Base-by-base conservation (phyloP, 2,888 invertebrate species). In the Biston betularia region DNA sequence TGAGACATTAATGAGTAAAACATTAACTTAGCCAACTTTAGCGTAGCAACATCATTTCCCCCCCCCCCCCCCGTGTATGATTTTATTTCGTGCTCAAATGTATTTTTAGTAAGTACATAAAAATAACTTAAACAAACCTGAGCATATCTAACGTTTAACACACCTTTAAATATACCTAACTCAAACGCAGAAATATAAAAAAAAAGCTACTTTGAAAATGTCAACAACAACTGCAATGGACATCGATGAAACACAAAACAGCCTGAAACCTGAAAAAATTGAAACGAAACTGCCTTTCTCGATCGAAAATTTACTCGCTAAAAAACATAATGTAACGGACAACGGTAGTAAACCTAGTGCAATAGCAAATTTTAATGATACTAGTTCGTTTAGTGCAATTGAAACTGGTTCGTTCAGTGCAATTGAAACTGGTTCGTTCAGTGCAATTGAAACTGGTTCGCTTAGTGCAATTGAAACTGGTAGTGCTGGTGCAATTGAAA, bases 231-330 rank as follows among this genome's bases (percentile, higher is more conserved):
- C 9, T 15, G 63, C 72, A 54, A 89, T 88, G 82, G 87, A 89
- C 2, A 68, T 82, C 0, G 85, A 87, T n/a, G 83, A 83, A 69
- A 70, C 67, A 69, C 66, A 73, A 68, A 48, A 79, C 75, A 62
- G 68, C 70, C 50, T 55, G 15, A 89, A 86, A 82, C 66, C 68
- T 3, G 88, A 87, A 56, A 91, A 82, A 80, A 69, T 56, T 0
- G 92, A 92, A 66, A 69, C 78, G 0, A 91, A 89, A 77, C 70
- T 93, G 10, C 81, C 92, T 0, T 93, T 93, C 78, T 93, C 93
- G 0, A 93, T 93, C 54, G 93, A 93, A 45, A 93, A 80, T 75
- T 81, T 93, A 55, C 74, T 93, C 3, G 89, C 93, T 1, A 87
- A 89, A 71, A 93, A 90, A 76, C 87, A 90, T 65, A 40, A 15